phyloP scores from a whole-genome alignment of 2,888 invertebrate genomes.

The Julus scanicus region DNA sequence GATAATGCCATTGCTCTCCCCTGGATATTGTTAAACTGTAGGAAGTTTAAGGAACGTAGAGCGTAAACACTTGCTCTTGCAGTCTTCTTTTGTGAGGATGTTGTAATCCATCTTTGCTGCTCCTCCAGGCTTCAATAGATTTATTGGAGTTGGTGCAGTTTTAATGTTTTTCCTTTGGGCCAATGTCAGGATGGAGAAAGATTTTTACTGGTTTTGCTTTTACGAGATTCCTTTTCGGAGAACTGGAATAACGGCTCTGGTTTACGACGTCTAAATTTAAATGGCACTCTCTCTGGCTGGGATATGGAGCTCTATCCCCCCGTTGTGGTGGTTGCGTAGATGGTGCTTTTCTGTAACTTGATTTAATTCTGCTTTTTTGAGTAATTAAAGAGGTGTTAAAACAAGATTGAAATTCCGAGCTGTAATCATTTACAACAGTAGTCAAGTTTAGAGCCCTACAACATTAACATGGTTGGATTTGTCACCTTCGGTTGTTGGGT shows the following conservation, averaged over 20 bases:
- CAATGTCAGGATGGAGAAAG: conserved; percentile 15
- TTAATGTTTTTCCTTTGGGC: neutral
- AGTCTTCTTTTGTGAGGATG: conserved; percentile 13
- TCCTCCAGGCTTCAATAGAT: neutral
- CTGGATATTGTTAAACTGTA: neutral
- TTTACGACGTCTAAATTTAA: conserved; percentile 15
- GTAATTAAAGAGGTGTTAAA: no score
- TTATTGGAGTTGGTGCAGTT: conserved; percentile 10
- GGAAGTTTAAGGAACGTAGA: neutral
- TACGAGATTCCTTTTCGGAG: conserved; percentile 42
- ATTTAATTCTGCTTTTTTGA: no score
- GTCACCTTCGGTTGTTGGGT: no score
- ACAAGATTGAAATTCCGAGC: no score
- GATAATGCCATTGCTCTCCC: neutral
- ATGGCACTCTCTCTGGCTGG: neutral
- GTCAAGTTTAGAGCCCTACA: no score
- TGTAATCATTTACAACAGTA: no score
- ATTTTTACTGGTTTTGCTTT: conserved; percentile 1
- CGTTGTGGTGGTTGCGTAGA: neutral
- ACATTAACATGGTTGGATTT: no score
- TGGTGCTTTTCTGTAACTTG: no score
- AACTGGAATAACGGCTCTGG: neutral
- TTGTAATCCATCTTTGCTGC: neutral
- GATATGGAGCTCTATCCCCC: neutral
- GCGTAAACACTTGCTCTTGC: neutral